Conservation (phyloP, 2,888 invertebrate species). For the Rhagophthalmus giganteus region DNA sequence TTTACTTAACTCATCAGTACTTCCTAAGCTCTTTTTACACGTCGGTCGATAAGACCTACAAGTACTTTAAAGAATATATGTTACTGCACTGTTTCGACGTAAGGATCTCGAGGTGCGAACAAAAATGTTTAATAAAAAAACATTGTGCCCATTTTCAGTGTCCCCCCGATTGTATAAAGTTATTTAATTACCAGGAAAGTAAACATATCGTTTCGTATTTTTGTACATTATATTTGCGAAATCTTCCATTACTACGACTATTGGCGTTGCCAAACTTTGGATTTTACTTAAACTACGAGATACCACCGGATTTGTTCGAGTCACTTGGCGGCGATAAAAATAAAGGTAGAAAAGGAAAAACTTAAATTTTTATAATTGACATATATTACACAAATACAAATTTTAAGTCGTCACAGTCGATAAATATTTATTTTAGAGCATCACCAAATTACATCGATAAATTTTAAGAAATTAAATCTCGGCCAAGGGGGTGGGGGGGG, state of each 20-base stretch:
- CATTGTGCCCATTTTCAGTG: slow-evolving; percentile 38
- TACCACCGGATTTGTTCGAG: slow-evolving; percentile 38
- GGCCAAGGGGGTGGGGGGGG: no score
- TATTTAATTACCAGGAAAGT: slow-evolving; percentile 47
- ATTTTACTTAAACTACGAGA: slow-evolving; percentile 43
- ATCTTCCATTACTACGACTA: slow-evolving; percentile 50
- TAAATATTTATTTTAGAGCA: no score
- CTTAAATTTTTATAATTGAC: no score
- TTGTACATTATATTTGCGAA: slow-evolving; percentile 48
- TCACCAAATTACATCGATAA: no score
- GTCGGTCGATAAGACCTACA: slow-evolving; percentile 48
- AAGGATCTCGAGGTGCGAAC: slow-evolving; percentile 20
- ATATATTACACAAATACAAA: no score
- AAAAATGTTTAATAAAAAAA: background rate
- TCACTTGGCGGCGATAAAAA: slow-evolving; percentile 30
- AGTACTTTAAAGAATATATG: slow-evolving; percentile 49
- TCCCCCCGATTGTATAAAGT: slow-evolving; percentile 46
- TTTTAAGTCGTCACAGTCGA: no score
- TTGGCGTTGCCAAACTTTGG: slow-evolving; percentile 51
- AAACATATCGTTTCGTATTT: slow-evolving; percentile 46
- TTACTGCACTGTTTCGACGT: slow-evolving; percentile 48
- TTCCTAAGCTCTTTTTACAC: slow-evolving; percentile 44
- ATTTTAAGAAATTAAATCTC: no score
- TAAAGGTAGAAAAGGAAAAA: slow-evolving; percentile 34
- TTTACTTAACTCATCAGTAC: slow-evolving; percentile 49